phyloP scores from a whole-genome alignment of 2,113 vertebrate species.

The Trachemys scripta region DNA sequence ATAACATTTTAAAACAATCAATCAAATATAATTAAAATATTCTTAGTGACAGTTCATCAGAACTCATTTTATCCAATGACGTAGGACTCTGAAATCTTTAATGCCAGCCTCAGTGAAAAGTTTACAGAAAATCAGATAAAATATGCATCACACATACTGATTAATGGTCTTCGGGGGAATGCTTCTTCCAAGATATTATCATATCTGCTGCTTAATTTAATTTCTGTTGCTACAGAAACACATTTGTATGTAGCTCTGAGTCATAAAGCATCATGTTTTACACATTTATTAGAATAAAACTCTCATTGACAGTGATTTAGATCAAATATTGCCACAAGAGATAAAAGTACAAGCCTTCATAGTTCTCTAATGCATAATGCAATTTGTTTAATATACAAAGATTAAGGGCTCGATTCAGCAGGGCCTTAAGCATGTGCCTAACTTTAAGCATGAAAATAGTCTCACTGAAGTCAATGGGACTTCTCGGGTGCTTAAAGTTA shows the following conservation, averaged over 20 bases:
- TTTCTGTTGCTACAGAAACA: constrained; percentile 35
- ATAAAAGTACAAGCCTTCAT: neutral
- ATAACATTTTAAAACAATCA: neutral
- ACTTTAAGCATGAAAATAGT: neutral
- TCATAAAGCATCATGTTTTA: neutral
- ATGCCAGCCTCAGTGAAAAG: neutral
- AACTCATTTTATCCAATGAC: neutral
- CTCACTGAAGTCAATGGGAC: neutral
- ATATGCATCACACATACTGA: neutral
- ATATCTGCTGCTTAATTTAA: constrained; percentile 2
- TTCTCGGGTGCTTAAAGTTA: constrained; percentile 4
- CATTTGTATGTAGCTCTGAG: neutral
- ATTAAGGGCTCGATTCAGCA: neutral
- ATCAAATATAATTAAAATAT: neutral
- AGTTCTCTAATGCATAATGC: constrained; percentile 1
- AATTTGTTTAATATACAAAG: neutral
- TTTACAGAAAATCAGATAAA: neutral
- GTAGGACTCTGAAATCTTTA: neutral
- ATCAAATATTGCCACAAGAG: constrained; percentile 9
- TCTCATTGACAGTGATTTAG: neutral
- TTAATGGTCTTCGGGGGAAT: neutral
- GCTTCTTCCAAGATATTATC: neutral
- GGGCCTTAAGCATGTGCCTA: neutral
- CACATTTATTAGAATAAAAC: neutral
- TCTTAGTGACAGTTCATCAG: neutral